Percentiles rank a stretch among this genome's conserved stretches.
Evolutionary conservation across 2,113 vertebrate species (phyloP).

Genomic region (Rhinolophus ferrumequinum): DNA sequence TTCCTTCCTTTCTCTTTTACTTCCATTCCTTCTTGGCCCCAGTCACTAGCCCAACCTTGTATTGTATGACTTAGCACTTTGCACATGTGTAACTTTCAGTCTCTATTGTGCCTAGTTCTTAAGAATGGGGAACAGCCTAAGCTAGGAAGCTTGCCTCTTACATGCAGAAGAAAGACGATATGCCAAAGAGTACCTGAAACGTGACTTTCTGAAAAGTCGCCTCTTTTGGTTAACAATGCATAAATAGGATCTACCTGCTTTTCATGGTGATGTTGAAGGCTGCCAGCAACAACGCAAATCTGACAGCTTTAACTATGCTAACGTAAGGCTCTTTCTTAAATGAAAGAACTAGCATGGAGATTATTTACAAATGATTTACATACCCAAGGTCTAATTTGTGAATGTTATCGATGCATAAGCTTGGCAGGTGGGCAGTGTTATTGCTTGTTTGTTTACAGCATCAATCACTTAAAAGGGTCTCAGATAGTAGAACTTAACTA

Average conservation of each 20-base stretch:
- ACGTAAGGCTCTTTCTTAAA: slow-evolving; percentile 59
- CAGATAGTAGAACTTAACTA: slow-evolving; percentile 75
- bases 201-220: slow-evolving; percentile 12
- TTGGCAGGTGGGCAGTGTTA: slow-evolving; percentile 77
- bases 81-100: not conserved
- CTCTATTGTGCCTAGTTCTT: not conserved
- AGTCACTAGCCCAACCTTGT: not conserved
- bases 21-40: not conserved
- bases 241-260: not conserved
- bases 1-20: not conserved
- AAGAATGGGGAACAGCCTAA: not conserved
- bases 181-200: not conserved
- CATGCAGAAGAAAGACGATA: not conserved
- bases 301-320: slow-evolving; percentile 45
- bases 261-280: not conserved
- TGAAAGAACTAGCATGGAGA: slow-evolving; percentile 34
- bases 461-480: slow-evolving; percentile 78
- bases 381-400: slow-evolving; percentile 61
- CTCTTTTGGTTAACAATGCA: slow-evolving; percentile 24
- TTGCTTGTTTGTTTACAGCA: slow-evolving; percentile 66
- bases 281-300: not conserved
- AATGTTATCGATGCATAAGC: slow-evolving; percentile 47
- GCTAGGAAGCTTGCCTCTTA: not conserved
- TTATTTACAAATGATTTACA: slow-evolving; percentile 68
- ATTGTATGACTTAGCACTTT: accelerated